These are phyloP conservation scores for Coregonus sp. DNA, from an alignment of 2,797 vertebrate species.

Conservation along the genomic window DNA sequence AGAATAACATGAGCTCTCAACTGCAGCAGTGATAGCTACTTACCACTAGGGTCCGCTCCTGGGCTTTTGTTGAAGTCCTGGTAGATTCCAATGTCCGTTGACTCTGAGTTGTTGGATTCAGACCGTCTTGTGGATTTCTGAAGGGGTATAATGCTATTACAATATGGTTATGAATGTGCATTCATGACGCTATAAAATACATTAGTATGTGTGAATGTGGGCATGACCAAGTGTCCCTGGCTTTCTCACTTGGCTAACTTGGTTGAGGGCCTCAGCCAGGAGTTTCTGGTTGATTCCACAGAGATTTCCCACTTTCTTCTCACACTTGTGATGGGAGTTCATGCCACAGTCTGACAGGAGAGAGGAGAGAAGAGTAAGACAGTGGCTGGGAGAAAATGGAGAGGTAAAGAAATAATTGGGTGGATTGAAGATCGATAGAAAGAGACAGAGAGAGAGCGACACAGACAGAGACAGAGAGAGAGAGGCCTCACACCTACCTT, in stretches of 20 bases:
- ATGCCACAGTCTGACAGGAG: constrained; percentile 84
- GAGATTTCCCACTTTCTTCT: constrained; percentile 93
- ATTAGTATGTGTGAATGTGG: neutral
- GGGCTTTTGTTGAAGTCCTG: constrained; percentile 77
- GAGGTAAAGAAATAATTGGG: neutral
- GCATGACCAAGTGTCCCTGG: neutral
- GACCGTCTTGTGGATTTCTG: constrained; percentile 83
- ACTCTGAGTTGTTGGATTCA: constrained; percentile 63
- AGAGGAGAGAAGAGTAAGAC: constrained; percentile 5
- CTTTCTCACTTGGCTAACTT: constrained; percentile 85
- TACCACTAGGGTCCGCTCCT: constrained; percentile 63
- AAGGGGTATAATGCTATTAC: constrained; percentile 10
- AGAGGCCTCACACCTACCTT: constrained; percentile 81
- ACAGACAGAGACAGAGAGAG: neutral
- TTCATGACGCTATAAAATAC: neutral
- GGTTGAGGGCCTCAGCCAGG: constrained; percentile 90
- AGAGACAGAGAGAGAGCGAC: neutral
- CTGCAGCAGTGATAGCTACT: constrained; percentile 41
- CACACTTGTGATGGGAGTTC: constrained; percentile 93
- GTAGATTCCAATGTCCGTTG: constrained; percentile 84
- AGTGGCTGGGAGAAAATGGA: neutral
- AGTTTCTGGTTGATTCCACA: constrained; percentile 99
- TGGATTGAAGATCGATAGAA: neutral
- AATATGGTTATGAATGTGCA: neutral
- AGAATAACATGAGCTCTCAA: constrained; percentile 13